Conservation (phyloP, 2,888 invertebrate genomes). For the Chrysotoxum bicinctum region DNA sequence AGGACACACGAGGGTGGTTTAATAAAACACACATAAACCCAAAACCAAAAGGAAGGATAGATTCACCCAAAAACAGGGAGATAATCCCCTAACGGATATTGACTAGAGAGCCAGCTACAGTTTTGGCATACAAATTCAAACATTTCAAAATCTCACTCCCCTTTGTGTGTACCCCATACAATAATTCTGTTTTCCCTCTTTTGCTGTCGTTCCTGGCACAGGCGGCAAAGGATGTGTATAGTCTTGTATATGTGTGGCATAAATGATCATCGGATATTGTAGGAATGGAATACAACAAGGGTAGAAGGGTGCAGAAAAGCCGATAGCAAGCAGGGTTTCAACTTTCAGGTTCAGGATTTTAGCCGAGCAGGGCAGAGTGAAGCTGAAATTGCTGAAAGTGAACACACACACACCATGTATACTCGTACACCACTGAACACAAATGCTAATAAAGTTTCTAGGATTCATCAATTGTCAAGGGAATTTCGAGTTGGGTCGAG, state of each 20-base stretch:
- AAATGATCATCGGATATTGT: slow-evolving; percentile 67
- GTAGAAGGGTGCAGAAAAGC: no score
- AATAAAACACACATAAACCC: slow-evolving; percentile 54
- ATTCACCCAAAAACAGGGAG: slow-evolving; percentile 49
- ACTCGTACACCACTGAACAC: slow-evolving; percentile 27
- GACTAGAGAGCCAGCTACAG: slow-evolving; percentile 69
- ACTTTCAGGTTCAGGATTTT: slow-evolving; percentile 8
- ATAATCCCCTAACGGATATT: slow-evolving; percentile 69
- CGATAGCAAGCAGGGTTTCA: neutral
- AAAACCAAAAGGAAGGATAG: slow-evolving; percentile 37
- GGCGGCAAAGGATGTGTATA: slow-evolving; percentile 35
- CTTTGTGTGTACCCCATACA: neutral
- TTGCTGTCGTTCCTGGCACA: neutral
- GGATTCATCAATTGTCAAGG: slow-evolving; percentile 72
- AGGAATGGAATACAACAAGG: neutral
- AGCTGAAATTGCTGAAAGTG: neutral
- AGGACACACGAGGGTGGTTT: slow-evolving; percentile 49
- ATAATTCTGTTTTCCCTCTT: neutral
- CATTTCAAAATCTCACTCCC: slow-evolving; percentile 38
- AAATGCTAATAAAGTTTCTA: slow-evolving; percentile 72
- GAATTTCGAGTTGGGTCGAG: slow-evolving; percentile 39
- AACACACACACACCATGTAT: neutral
- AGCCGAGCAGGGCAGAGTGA: neutral
- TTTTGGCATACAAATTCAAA: slow-evolving; percentile 71
- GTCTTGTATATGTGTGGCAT: slow-evolving; percentile 38